Base-by-base conservation (phyloP, 2,797 vertebrate genomes). In the Helarctos malayanus region DNA sequence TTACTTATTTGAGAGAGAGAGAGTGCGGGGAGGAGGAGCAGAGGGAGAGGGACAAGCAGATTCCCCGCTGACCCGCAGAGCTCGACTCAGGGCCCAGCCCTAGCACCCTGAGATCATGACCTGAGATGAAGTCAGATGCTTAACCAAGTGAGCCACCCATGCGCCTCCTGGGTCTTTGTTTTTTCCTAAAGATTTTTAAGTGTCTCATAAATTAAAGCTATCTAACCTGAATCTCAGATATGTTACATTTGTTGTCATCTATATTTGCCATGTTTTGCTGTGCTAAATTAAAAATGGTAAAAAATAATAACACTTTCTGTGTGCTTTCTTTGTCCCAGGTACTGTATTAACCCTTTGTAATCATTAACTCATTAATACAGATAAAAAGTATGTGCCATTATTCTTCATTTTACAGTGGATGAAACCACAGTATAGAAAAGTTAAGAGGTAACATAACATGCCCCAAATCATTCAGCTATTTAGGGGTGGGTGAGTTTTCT, bases 281-380 rank as follows among this genome's bases (percentile, higher is more conserved):
- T 29, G 13, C 12, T 73, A 49, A 65, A 59, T 69, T 56, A 76
- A 94, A 83, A 80, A 73, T 35, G 59, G 23, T 47, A 57, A 47
- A 61, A 29, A 29, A 59, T 32, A 82, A 7, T 57, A 59, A 45
- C 25, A 63, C 29, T 57, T 95, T 83, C 56, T 29, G 38, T 75
- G 15, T 86, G 19, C 56, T 92, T 80, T 76, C 32, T 91, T 85
- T 83, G 15, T 76, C 8, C 16, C 18, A 84, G 41, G 21, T 27
- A n/a, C 7, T 86, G 1, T 68, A 41, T 93, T 89, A 81, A 81
- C 5, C 1, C 14, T 87, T 86, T 75, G 15, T 91, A 41, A 38
- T 82, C 45, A 93, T 85, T 93, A 88, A 61, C 13, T 83, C 9
- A 63, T 73, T 86, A 95, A 56, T 89, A 27, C 10, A 78, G 82